Evolutionary conservation across 2,797 vertebrate genomes (phyloP).

Genomic region (Cynopterus sphinx): DNA sequence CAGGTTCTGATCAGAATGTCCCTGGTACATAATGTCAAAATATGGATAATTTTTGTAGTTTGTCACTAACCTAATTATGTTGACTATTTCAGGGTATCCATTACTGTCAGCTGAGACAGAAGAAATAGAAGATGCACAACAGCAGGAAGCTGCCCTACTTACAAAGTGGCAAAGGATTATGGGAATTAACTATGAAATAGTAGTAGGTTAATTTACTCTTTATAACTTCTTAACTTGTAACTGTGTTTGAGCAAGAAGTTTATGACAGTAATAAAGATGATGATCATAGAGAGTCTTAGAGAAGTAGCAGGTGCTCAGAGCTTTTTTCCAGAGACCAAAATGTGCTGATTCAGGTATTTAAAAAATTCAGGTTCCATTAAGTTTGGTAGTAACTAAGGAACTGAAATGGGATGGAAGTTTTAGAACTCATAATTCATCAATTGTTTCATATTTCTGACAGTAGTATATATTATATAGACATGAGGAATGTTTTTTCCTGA

Average conservation of each 20-base stretch:
- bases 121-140: conserved; percentile 54
- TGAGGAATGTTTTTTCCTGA: background rate
- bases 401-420: background rate
- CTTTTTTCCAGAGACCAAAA: background rate
- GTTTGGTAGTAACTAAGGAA: background rate
- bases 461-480: background rate
- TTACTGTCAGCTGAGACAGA: conserved; percentile 61
- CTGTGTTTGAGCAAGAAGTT: background rate
- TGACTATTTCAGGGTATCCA: conserved; percentile 80
- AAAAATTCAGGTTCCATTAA: background rate
- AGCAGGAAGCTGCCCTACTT: conserved; percentile 86
- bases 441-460: background rate
- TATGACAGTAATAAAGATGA: background rate
- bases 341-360: background rate
- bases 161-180: conserved; percentile 94
- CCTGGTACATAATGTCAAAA: background rate
- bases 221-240: background rate
- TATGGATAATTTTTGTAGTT: background rate
- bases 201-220: conserved; percentile 87
- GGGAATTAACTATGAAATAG: conserved; percentile 92
- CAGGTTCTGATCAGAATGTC: background rate
- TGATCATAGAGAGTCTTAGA: background rate
- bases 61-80: conserved; percentile 55
- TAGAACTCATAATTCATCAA: background rate
- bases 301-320: background rate